Conservation (phyloP, 2,113 vertebrate genomes). For the Cercopithecus mona region DNA sequence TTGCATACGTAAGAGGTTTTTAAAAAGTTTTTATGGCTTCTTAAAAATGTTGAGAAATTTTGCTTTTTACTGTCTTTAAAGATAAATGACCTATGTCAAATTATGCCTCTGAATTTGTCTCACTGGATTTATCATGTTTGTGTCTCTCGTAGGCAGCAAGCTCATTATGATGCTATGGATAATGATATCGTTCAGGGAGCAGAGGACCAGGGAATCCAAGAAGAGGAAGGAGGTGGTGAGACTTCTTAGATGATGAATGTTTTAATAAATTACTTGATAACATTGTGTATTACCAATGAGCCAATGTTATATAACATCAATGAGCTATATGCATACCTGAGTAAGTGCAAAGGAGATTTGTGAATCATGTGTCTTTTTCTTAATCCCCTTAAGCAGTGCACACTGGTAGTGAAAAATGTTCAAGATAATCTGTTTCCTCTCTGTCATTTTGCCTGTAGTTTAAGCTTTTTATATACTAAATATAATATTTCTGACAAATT, state of each 20-base stretch:
- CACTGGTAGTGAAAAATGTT: neutral
- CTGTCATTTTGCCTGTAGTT: neutral
- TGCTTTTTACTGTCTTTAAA: constrained; percentile 2
- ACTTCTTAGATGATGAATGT: neutral
- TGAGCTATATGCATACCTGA: too few relatives aligned
- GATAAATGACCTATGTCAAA: neutral
- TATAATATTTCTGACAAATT: neutral
- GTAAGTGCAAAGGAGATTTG: neutral
- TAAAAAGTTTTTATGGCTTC: neutral
- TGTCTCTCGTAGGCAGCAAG: constrained; percentile 86
- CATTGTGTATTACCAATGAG: neutral
- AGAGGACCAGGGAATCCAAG: constrained; percentile 84
- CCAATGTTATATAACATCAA: neutral
- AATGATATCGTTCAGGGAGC: constrained; percentile 91
- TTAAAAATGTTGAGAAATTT: neutral
- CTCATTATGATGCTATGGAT: constrained; percentile 89
- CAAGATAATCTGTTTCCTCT: neutral
- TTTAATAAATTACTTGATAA: neutral
- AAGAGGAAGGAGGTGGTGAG: constrained; percentile 89
- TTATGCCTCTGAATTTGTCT: neutral
- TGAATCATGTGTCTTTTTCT: neutral
- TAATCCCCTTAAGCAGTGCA: neutral
- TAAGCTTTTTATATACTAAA: neutral
- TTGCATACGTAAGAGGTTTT: neutral
- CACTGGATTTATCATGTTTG: constrained; percentile 42